A percentile compares a stretch with the other conserved stretches of the same genome.
These are phyloP conservation scores for Temnopleurus reevesii DNA, from an alignment of 53 echinoderm and acorn worm species.

Conservation along the genomic window DNA sequence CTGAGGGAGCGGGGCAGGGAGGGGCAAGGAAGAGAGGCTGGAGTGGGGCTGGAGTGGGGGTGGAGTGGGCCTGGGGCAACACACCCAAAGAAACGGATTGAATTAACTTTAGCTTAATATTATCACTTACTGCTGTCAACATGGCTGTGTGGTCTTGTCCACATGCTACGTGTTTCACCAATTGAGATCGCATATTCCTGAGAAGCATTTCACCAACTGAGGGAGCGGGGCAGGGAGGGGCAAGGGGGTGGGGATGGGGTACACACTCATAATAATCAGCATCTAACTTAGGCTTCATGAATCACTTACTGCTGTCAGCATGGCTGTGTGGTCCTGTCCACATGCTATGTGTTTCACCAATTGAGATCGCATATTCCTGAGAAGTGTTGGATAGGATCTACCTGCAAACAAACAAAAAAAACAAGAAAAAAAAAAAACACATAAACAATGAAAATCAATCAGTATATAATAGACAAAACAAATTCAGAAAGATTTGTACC, in stretches of 20 bases:
- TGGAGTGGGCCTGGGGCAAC: no score
- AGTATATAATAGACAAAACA: no score
- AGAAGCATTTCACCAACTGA: slow-evolving; percentile 42
- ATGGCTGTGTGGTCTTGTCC: slow-evolving; percentile 86
- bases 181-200: slow-evolving; percentile 78
- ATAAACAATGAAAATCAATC: no score
- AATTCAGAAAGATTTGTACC: no score
- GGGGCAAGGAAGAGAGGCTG: no score
- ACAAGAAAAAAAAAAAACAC: background rate
- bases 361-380: slow-evolving; percentile 81
- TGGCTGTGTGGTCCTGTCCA: slow-evolving; percentile 80
- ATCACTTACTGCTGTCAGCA: slow-evolving; percentile 84
- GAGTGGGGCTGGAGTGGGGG: slow-evolving; percentile 71
- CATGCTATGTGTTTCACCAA: slow-evolving; percentile 75
- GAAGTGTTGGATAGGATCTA: slow-evolving; percentile 67
- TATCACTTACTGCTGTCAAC: slow-evolving; percentile 88
- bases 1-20: slow-evolving; percentile 75
- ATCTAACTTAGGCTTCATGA: no score
- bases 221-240: slow-evolving; percentile 63
- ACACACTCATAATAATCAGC: no score
- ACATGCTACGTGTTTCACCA: slow-evolving; percentile 79
- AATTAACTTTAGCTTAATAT: no score
- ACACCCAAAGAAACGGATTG: no score
- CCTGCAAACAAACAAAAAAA: slow-evolving; percentile 44
- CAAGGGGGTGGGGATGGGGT: no score